Percentiles rank a stretch among this genome's conserved stretches.
phyloP scores from a whole-genome alignment of 2,888 invertebrate genomes.

The Dione vanillae region DNA sequence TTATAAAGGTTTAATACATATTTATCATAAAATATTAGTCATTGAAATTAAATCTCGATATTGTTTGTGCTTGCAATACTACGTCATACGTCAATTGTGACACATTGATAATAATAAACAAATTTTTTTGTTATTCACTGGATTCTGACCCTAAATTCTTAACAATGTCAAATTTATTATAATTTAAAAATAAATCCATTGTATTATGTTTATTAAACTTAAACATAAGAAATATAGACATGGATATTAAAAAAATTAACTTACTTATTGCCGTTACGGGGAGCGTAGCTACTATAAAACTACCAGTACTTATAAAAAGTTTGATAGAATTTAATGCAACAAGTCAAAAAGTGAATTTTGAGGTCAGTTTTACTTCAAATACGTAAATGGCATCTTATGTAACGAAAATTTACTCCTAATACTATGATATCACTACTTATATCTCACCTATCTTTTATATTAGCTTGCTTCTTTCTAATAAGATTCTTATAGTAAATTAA shows the following conservation, averaged over 20 bases:
- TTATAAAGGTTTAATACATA: too few species aligned
- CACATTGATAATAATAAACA: background rate
- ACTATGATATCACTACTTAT: too few species aligned
- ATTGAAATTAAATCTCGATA: background rate
- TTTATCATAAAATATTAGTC: too few species aligned
- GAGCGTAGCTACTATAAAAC: slow-evolving; percentile 97
- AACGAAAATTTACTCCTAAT: too few species aligned
- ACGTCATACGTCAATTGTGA: background rate
- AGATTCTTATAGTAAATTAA: too few species aligned
- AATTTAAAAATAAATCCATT: background rate
- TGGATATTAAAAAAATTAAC: slow-evolving; percentile 73
- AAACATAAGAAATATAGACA: slow-evolving; percentile 43
- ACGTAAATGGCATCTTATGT: background rate
- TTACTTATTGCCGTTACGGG: slow-evolving; percentile 96
- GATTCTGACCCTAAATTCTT: background rate
- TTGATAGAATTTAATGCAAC: slow-evolving; percentile 57
- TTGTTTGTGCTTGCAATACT: background rate
- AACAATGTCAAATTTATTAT: background rate
- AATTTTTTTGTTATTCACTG: slow-evolving; percentile 3
- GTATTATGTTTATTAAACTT: background rate
- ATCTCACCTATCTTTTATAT: too few species aligned
- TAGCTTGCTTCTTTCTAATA: too few species aligned
- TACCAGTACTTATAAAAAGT: slow-evolving; percentile 87
- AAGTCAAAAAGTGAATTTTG: slow-evolving; percentile 55
- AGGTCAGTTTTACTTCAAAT: slow-evolving; percentile 53